These are phyloP conservation scores for Stenchaetothrips biformis DNA, from an alignment of 2,888 invertebrate genomes.

Conservation along the genomic window DNA sequence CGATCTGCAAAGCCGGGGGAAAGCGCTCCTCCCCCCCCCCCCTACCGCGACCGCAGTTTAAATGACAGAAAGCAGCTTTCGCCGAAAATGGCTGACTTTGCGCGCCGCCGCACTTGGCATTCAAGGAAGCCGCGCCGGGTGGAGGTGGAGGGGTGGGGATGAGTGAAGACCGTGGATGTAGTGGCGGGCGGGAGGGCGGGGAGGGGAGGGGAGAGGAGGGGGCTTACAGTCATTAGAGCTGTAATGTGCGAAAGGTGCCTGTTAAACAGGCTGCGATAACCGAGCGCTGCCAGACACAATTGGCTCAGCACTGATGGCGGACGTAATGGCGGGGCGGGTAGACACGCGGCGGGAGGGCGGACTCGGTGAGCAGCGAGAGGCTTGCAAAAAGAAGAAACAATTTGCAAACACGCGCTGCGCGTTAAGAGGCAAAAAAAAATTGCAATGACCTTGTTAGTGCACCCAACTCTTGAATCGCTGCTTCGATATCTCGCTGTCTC, in stretches of 20 bases:
- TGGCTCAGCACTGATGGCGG: background rate
- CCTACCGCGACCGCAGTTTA: conserved; percentile 13
- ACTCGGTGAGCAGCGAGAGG: too few relatives aligned
- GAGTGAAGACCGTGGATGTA: background rate
- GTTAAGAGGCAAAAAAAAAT: too few relatives aligned
- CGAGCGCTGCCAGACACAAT: conserved; percentile 7
- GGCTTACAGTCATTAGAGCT: conserved; percentile 1
- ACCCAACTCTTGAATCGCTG: too few relatives aligned
- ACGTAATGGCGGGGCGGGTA: too few relatives aligned
- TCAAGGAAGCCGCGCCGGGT: background rate
- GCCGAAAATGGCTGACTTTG: conserved; percentile 23
- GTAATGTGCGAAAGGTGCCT: conserved; percentile 15
- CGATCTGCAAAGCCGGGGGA: background rate
- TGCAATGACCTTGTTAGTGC: too few relatives aligned
- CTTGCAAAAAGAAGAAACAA: background rate
- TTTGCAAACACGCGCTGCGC: background rate
- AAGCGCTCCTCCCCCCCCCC: background rate
- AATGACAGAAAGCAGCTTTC: conserved; percentile 24
- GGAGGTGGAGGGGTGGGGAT: background rate
- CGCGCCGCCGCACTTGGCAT: conserved; percentile 19
- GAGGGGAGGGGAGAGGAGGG: background rate
- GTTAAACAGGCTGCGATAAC: conserved; percentile 21
- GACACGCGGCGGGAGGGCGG: too few relatives aligned
- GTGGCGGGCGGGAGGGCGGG: background rate
- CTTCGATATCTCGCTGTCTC: too few relatives aligned